These are phyloP conservation scores for Polydrusus tereticollis DNA, from an alignment of 2,888 invertebrate species.

Conservation along the genomic window DNA sequence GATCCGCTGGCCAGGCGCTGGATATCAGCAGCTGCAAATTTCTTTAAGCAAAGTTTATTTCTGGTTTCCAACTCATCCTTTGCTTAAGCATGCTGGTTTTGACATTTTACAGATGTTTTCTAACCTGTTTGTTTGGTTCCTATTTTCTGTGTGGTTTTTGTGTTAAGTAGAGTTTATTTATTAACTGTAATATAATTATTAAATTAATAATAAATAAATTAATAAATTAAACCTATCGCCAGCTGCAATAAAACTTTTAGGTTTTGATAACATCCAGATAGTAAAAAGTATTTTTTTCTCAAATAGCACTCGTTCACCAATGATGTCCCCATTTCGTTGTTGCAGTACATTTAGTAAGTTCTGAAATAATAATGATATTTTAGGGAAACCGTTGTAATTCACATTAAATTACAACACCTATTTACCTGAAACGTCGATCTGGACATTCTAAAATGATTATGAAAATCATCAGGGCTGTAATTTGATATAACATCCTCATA, in stretches of 20 bases:
- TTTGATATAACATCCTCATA: background rate
- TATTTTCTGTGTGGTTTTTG: too few species aligned
- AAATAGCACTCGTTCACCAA: background rate
- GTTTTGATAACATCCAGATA: slow-evolving; percentile 2
- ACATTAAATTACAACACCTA: background rate
- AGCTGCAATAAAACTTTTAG: background rate
- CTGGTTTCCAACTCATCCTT: too few species aligned
- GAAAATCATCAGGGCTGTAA: background rate
- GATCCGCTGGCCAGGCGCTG: too few species aligned
- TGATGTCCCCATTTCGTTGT: background rate
- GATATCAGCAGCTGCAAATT: too few species aligned
- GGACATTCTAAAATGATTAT: slow-evolving; percentile 2
- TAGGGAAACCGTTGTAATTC: background rate
- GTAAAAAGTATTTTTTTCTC: background rate
- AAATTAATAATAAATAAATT: too few species aligned
- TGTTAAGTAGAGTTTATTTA: too few species aligned
- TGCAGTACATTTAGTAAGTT: background rate
- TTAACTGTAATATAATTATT: too few species aligned
- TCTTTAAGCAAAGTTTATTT: too few species aligned
- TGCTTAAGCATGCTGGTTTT: too few species aligned
- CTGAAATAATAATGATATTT: slow-evolving; percentile 1
- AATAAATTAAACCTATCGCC: background rate
- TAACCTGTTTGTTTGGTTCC: too few species aligned
- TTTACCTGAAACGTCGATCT: background rate
- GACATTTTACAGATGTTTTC: too few species aligned